These are phyloP conservation scores for Acanthoscelides obtectus DNA, from an alignment of 2,888 invertebrate genomes.

Conservation along the genomic window DNA sequence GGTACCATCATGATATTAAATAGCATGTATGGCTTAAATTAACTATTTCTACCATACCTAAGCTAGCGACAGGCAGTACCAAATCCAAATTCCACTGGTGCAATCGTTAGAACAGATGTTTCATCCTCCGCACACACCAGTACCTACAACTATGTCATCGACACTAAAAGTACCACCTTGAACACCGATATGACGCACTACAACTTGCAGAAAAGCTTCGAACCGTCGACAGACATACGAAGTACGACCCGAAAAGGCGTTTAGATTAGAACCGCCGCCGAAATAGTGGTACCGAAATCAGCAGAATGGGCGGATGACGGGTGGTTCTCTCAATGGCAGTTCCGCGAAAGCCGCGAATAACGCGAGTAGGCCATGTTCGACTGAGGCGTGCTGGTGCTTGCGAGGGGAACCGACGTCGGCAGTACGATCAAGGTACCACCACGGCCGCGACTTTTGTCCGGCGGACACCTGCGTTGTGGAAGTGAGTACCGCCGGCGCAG, in stretches of 20 bases:
- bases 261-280: neutral
- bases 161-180: neutral
- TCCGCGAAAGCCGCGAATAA: neutral
- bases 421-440: neutral
- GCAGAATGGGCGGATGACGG: neutral
- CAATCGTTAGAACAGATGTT: neutral
- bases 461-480: neutral
- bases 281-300: neutral
- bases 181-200: neutral
- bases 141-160: neutral
- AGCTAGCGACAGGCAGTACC: neutral
- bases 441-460: neutral
- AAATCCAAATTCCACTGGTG: neutral
- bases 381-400: no score
- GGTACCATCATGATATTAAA: no score
- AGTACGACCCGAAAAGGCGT: neutral
- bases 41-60: neutral
- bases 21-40: no score
- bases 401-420: neutral
- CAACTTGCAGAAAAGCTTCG: neutral
- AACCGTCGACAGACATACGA: neutral
- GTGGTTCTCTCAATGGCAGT: neutral
- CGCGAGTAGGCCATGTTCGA: neutral
- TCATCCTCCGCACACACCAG: neutral
- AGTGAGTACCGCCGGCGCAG: neutral